phyloP scores from a whole-genome alignment of 53 echinoderm and acorn worm species.

The Luidia sarsii region DNA sequence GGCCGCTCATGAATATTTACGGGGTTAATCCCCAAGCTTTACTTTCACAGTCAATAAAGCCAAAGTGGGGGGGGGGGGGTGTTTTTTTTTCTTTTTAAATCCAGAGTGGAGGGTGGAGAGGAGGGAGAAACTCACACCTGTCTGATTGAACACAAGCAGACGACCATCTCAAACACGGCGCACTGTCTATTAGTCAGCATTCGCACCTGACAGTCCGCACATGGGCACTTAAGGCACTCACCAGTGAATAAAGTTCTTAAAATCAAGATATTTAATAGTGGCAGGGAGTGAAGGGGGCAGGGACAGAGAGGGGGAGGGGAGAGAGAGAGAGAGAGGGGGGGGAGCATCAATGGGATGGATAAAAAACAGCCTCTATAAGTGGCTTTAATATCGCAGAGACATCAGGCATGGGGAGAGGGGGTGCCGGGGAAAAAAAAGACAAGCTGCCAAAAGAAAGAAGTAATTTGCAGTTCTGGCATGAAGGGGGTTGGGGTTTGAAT shows the following conservation, averaged over 20 bases:
- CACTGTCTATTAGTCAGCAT: constrained; percentile 29
- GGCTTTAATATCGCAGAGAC: constrained; percentile 31
- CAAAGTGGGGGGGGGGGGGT: constrained; percentile 22
- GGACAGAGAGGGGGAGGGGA: neutral
- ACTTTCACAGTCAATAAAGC: constrained; percentile 43
- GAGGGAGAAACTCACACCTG: constrained; percentile 50
- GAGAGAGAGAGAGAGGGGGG: neutral
- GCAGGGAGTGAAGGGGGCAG: too few species aligned
- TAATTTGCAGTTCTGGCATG: constrained; percentile 52
- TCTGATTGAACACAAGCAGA: constrained; percentile 29
- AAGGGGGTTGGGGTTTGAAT: constrained; percentile 16
- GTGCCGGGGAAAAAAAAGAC: constrained; percentile 1
- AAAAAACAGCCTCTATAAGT: constrained; percentile 16
- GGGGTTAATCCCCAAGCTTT: constrained; percentile 49
- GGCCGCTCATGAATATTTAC: constrained; percentile 49
- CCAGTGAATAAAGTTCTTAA: constrained; percentile 36
- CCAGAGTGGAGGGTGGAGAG: constrained; percentile 4
- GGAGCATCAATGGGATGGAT: constrained; percentile 16
- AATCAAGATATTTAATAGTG: constrained; percentile 8
- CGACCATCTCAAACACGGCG: constrained; percentile 33
- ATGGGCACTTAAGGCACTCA: constrained; percentile 38
- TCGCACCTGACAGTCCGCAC: neutral
- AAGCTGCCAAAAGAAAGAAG: constrained; percentile 22
- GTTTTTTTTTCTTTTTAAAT: constrained; percentile 46
- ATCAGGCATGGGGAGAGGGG: too few species aligned